Evolutionary conservation across 2,888 invertebrate genomes (phyloP).

Genomic region (Amblyteles armatorius): DNA sequence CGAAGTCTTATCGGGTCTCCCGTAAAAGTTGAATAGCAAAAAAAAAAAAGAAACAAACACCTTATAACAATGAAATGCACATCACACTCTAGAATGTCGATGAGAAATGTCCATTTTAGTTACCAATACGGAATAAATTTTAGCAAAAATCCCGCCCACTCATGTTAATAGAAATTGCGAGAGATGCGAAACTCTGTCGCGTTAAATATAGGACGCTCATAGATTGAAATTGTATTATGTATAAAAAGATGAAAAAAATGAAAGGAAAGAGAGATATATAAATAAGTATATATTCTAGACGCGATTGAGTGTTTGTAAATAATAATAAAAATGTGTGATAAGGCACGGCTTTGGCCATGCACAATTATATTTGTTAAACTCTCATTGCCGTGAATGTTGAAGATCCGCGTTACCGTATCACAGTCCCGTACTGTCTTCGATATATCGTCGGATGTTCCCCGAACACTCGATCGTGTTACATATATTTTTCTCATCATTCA

Average conservation of each 20-base stretch:
- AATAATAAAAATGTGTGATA: slow-evolving; percentile 80
- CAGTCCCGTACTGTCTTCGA: slow-evolving; percentile 12
- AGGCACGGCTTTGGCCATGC: slow-evolving; percentile 83
- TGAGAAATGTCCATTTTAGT: slow-evolving; percentile 74
- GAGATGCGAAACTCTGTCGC: slow-evolving; percentile 33
- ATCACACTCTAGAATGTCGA: slow-evolving; percentile 70
- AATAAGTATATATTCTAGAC: slow-evolving; percentile 69
- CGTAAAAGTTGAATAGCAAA: slow-evolving; percentile 3
- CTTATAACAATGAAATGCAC: slow-evolving; percentile 76
- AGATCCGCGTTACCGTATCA: slow-evolving; percentile 33
- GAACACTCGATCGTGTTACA: slow-evolving; percentile 22
- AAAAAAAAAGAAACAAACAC: slow-evolving; percentile 54
- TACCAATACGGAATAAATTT: slow-evolving; percentile 45
- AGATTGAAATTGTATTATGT: slow-evolving; percentile 43
- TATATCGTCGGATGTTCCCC: slow-evolving; percentile 39
- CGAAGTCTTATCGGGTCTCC: background rate
- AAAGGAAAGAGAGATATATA: slow-evolving; percentile 62
- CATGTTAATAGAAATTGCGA: slow-evolving; percentile 24
- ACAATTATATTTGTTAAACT: slow-evolving; percentile 80
- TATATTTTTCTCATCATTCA: slow-evolving; percentile 73
- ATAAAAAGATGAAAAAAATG: slow-evolving; percentile 17
- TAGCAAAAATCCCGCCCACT: slow-evolving; percentile 38
- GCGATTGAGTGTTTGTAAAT: slow-evolving; percentile 76
- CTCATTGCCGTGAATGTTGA: slow-evolving; percentile 74
- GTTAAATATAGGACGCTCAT: slow-evolving; percentile 46